A percentile compares a stretch with the other conserved stretches of the same genome.
Evolutionary conservation across 2,113 vertebrate genomes (phyloP).

Genomic region (Merops nubicus): DNA sequence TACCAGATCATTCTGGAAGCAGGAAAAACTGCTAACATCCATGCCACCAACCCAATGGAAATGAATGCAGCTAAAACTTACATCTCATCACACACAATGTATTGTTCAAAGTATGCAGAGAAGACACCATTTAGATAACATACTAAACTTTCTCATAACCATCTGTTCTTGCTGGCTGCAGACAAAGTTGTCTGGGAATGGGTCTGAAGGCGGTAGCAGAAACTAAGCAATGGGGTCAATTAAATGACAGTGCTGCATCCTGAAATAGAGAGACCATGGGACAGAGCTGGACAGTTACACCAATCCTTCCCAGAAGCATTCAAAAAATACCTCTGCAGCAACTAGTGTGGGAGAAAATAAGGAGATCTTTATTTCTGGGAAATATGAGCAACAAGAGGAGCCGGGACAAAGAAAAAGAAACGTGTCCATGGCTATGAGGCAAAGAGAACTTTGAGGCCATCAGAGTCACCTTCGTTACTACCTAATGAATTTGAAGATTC

Average conservation of each 20-base stretch:
- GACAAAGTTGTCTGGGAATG: not conserved
- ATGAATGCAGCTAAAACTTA: not conserved
- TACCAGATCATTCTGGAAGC: not conserved
- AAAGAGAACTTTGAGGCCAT: not conserved
- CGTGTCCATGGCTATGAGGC: not conserved
- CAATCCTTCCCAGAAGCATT: not conserved
- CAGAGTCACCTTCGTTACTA: not conserved
- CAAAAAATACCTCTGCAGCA: not conserved
- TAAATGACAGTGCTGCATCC: not conserved
- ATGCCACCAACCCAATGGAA: not conserved
- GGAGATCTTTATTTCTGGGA: not conserved
- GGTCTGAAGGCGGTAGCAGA: not conserved
- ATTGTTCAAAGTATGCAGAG: not conserved
- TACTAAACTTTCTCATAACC: not conserved
- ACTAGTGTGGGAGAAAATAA: not conserved
- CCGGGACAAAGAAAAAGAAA: rapidly evolving
- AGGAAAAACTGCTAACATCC: not conserved
- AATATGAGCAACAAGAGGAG: not conserved
- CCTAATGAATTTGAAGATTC: not conserved
- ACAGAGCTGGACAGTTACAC: not conserved
- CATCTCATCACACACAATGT: not conserved
- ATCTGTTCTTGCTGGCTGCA: not conserved
- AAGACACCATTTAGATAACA: not conserved
- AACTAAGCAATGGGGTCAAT: not conserved
- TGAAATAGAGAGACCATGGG: not conserved